These are phyloP conservation scores for Calonectris borealis DNA, from an alignment of 2,113 vertebrate genomes.

Conservation along the genomic window DNA sequence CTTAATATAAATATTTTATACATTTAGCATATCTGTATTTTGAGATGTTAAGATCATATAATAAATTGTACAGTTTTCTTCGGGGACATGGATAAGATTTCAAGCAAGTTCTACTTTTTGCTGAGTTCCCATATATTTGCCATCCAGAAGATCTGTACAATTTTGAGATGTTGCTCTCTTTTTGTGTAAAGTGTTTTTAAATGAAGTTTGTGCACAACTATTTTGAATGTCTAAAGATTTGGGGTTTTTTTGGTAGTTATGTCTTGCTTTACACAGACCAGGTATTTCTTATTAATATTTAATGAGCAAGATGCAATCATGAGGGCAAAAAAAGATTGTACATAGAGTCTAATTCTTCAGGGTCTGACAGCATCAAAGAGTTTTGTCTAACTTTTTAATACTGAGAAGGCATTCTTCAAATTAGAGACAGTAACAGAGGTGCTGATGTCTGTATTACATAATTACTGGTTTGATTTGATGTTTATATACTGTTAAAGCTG, in stretches of 20 bases:
- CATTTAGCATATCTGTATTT: neutral
- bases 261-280: neutral
- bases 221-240: neutral
- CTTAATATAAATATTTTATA: neutral
- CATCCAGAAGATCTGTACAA: neutral
- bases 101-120: neutral
- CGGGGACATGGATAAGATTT: neutral
- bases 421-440: neutral
- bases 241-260: neutral
- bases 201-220: neutral
- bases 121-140: neutral
- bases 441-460: slow-evolving; percentile 27
- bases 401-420: neutral
- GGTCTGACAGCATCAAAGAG: neutral
- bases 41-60: neutral
- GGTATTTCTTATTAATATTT: neutral
- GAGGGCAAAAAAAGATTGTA: too few species aligned
- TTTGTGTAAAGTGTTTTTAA: neutral
- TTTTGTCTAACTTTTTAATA: neutral
- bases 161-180: neutral
- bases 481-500: neutral
- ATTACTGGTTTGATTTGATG: slow-evolving; percentile 43
- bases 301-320: neutral
- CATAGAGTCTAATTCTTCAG: neutral
- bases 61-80: neutral